phyloP scores from a whole-genome alignment of 37 sponge, comb jelly and placozoan species.

The Bolinopsis microptera region DNA sequence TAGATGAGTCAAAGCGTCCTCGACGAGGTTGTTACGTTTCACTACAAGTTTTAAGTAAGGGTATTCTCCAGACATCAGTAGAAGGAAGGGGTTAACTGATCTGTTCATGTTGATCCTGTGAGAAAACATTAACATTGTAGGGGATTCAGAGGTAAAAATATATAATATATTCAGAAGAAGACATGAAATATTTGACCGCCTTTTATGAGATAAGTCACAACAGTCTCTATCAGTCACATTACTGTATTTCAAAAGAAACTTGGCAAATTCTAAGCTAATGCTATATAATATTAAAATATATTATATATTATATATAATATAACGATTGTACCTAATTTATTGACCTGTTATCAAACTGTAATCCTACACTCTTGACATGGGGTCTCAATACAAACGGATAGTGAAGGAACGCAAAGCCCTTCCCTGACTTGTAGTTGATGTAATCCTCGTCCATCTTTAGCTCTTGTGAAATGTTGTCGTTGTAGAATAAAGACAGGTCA shows the following conservation, averaged over 20 bases:
- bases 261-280: too few species aligned
- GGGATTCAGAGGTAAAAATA: too few species aligned
- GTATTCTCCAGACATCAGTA: slow-evolving; percentile 49
- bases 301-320: not conserved
- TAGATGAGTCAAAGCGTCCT: slow-evolving; percentile 86
- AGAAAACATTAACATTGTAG: too few species aligned
- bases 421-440: not conserved
- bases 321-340: not conserved
- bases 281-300: too few species aligned
- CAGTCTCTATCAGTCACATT: too few species aligned
- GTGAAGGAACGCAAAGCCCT: slow-evolving; percentile 76
- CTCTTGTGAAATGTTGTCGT: not conserved
- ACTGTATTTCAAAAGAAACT: too few species aligned
- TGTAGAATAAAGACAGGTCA: slow-evolving; percentile 1
- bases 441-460: slow-evolving; percentile 28
- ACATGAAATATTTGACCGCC: too few species aligned
- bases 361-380: slow-evolving; percentile 83
- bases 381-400: slow-evolving; percentile 81
- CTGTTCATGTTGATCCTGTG: slow-evolving; percentile 1
- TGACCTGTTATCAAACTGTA: slow-evolving; percentile 77
- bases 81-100: slow-evolving; percentile 19
- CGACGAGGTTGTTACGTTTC: slow-evolving; percentile 76
- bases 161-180: too few species aligned
- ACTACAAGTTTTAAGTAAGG: slow-evolving; percentile 81
- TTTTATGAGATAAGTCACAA: too few species aligned